Evolutionary conservation across 1,140 invertebrate species (phyloP).

Genomic region (Orius insidiosus): DNA sequence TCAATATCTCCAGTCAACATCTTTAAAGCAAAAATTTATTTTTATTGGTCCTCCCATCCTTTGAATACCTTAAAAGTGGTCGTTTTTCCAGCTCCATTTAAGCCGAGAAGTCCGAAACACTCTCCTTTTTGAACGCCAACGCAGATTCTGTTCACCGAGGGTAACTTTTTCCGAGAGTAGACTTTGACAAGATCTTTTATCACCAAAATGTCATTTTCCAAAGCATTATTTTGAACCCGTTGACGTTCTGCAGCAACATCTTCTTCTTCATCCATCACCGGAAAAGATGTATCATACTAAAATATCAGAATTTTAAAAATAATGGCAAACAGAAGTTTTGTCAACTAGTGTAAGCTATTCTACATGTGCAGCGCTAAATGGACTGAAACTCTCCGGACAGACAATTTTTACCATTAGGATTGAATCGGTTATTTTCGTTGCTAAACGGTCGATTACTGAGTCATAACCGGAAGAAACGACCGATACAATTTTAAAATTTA

Average conservation of each 20-base stretch:
- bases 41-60: neutral
- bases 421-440: no score
- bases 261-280: constrained; percentile 11
- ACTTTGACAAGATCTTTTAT: constrained; percentile 18
- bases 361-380: no score
- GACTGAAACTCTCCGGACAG: no score
- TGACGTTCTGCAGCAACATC: constrained; percentile 18
- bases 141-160: constrained; percentile 49
- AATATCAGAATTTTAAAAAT: no score
- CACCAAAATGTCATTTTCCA: constrained; percentile 11
- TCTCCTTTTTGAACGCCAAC: constrained; percentile 53
- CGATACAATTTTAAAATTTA: no score
- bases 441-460: no score
- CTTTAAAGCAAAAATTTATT: constrained; percentile 4
- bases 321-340: no score
- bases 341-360: no score
- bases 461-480: no score
- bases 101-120: constrained; percentile 68
- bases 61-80: constrained; percentile 50
- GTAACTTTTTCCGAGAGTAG: constrained; percentile 16
- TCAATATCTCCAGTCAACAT: constrained; percentile 21
- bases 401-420: no score
- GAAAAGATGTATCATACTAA: neutral
- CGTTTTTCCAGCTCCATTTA: constrained; percentile 79
- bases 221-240: constrained; percentile 9